These are phyloP conservation scores for Gymnorhina tibicen DNA, from an alignment of 2,113 vertebrate genomes.

Conservation along the genomic window DNA sequence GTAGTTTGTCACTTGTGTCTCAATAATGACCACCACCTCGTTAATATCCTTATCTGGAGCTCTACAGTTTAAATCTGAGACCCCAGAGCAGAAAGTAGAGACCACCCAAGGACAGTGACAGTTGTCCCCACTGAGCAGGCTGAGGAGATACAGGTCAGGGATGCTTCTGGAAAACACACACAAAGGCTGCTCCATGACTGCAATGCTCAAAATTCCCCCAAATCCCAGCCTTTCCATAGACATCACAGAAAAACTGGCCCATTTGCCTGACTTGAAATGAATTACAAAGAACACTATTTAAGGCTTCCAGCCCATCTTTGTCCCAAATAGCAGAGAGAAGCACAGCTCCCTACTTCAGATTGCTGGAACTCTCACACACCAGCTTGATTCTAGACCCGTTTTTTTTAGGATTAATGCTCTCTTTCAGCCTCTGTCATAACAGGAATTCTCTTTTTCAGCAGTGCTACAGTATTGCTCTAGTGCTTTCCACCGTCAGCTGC, in stretches of 20 bases:
- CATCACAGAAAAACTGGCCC: not conserved
- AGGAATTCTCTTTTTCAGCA: not conserved
- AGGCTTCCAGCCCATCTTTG: not conserved
- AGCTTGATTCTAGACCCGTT: not conserved
- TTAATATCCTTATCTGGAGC: not conserved
- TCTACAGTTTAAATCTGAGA: not conserved
- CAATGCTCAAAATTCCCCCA: not conserved
- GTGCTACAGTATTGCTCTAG: not conserved
- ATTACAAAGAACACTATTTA: not conserved
- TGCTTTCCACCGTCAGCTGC: not conserved
- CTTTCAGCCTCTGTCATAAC: not conserved
- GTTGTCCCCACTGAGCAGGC: rapidly evolving
- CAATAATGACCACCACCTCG: rapidly evolving
- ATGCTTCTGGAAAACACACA: not conserved
- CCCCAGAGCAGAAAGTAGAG: not conserved
- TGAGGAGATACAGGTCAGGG: not conserved
- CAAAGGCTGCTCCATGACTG: not conserved
- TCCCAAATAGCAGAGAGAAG: not conserved
- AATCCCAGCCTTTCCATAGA: not conserved
- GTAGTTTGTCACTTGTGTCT: not conserved
- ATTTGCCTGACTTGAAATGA: not conserved
- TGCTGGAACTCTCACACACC: not conserved
- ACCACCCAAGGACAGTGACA: not conserved
- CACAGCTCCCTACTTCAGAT: not conserved
- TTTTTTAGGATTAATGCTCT: not conserved